Evolutionary conservation across 2,113 vertebrate genomes (phyloP).

Genomic region (Brachypodius melanocephalos): DNA sequence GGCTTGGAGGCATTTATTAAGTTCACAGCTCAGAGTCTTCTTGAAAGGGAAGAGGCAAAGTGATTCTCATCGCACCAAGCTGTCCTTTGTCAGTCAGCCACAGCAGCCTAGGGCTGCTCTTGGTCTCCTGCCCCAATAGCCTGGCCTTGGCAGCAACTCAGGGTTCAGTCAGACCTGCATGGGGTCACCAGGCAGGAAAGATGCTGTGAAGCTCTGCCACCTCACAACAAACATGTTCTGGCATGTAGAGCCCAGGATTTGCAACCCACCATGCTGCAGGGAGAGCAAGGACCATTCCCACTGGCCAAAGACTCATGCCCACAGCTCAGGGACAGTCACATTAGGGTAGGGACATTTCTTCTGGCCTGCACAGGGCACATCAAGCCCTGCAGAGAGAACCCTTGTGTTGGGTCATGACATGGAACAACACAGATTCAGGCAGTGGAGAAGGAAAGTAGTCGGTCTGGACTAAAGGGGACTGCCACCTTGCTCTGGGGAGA

Average conservation of each 20-base stretch:
- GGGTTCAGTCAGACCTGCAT: neutral
- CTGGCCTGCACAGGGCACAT: neutral
- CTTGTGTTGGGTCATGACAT: neutral
- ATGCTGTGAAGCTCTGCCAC: neutral
- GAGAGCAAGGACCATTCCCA: neutral
- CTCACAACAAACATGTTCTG: neutral
- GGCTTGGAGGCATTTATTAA: neutral
- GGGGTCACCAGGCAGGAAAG: neutral
- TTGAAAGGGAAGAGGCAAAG: neutral
- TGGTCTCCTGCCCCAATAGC: neutral
- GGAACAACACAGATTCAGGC: neutral
- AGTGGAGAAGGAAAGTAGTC: neutral
- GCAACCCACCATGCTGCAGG: neutral
- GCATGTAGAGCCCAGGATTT: neutral
- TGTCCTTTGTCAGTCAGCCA: neutral
- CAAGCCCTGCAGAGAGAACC: neutral
- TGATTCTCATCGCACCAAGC: neutral
- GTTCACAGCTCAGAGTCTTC: neutral
- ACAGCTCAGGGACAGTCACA: neutral
- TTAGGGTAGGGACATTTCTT: neutral
- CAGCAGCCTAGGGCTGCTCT: neutral
- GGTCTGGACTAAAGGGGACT: neutral
- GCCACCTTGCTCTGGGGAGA: neutral
- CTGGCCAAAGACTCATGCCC: neutral
- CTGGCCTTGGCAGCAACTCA: neutral